phyloP scores from a whole-genome alignment of 1,140 invertebrate species.

The Maconellicoccus hirsutus region DNA sequence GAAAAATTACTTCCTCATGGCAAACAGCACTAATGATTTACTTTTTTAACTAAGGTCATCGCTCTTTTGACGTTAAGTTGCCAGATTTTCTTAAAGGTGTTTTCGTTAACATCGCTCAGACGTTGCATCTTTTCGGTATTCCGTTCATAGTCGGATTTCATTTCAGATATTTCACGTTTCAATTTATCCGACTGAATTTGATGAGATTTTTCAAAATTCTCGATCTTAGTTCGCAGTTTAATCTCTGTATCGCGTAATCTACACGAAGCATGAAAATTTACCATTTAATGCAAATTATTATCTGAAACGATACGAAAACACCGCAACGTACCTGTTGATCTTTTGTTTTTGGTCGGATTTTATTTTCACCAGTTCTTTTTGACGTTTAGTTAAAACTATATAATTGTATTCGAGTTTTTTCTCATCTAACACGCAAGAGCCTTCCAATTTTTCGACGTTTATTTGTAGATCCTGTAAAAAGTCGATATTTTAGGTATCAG shows the following conservation, averaged over 20 bases:
- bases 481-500: too few relatives aligned
- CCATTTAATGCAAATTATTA: background rate
- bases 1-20: background rate
- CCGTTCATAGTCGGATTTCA: background rate
- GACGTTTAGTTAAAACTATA: background rate
- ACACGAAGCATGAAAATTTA: background rate
- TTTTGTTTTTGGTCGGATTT: background rate
- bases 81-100: constrained; percentile 1
- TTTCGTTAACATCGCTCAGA: background rate
- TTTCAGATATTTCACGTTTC: background rate
- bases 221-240: background rate
- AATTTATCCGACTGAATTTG: background rate
- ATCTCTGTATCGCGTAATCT: background rate
- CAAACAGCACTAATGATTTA: background rate
- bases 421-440: background rate
- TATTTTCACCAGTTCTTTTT: background rate
- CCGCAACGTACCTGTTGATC: constrained; percentile 16
- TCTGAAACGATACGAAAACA: too few relatives aligned
- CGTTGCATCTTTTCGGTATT: background rate
- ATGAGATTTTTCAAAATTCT: background rate
- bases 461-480: background rate
- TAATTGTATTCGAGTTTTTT: constrained; percentile 11
- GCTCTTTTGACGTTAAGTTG: background rate
- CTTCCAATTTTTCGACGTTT: background rate
- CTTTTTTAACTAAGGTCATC: background rate